phyloP scores from a whole-genome alignment of 2,113 vertebrate genomes.

The Electrona antarctica region DNA sequence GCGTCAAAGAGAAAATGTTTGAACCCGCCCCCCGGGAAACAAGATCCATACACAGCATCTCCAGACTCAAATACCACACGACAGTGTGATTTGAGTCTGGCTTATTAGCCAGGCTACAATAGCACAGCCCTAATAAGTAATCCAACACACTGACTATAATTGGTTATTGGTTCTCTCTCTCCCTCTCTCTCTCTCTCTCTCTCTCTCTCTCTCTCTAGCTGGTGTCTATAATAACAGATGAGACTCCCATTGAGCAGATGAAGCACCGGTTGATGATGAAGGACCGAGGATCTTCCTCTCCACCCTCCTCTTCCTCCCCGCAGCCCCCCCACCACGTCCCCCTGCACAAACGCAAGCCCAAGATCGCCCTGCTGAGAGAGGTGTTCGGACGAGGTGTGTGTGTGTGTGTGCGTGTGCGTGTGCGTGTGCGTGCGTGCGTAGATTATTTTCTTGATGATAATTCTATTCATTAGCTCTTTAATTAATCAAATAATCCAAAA shows the following conservation, averaged over 20 bases:
- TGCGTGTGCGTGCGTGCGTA: not conserved
- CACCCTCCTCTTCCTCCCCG: conserved; percentile 45
- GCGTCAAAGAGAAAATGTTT: too few relatives aligned
- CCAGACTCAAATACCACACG: too few relatives aligned
- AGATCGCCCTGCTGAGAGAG: conserved; percentile 80
- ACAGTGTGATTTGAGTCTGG: too few relatives aligned
- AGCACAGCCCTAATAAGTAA: too few relatives aligned
- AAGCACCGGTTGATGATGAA: conserved; percentile 79
- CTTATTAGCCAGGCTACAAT: too few relatives aligned
- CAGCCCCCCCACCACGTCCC: conserved; percentile 56
- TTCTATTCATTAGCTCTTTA: too few relatives aligned
- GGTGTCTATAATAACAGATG: conserved; percentile 82
- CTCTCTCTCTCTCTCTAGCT: conserved; percentile 58
- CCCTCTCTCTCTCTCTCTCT: not conserved
- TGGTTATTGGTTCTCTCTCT: not conserved
- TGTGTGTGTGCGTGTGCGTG: not conserved
- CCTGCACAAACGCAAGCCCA: conserved; percentile 79
- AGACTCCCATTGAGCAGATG: conserved; percentile 84
- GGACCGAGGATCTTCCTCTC: conserved; percentile 57
- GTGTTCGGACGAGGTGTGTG: conserved; percentile 83
- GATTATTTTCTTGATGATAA: too few relatives aligned
- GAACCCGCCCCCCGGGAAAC: too few relatives aligned
- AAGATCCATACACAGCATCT: too few relatives aligned
- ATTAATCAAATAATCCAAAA: too few relatives aligned
- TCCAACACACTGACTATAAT: too few relatives aligned